Evolutionary conservation across 1,140 invertebrate species (phyloP), one percentile per base, ranked within the genome.

Genomic region (Neodiprion lecontei): DNA sequence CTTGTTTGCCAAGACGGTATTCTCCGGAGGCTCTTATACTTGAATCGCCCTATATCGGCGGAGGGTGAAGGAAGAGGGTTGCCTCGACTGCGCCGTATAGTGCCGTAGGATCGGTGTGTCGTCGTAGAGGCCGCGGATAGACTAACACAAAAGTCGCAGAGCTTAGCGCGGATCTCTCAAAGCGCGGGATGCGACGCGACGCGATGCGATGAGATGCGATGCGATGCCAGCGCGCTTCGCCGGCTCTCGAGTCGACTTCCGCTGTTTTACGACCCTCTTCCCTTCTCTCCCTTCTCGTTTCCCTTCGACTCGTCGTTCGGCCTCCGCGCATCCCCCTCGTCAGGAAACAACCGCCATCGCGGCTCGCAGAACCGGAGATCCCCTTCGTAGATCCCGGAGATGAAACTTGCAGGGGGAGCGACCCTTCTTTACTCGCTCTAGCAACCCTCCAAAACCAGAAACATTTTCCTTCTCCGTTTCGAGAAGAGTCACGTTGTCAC

Each of bases 221-320:
- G 28, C 28, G 28, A 40, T 40, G 28, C 28, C 67, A 69, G 11
- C 67, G 67, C 40, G 67, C 67, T 47, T 69, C 23, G 67, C 7
- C 28, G 5, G 28, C 40, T 47, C 70, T 47, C 70, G 70, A 49
- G 21, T 9, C 70, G 70, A 71, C 70, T 71, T 71, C 70, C 70
- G 70, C 17, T 48, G 70, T 71, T 71, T 71, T 71, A 71, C 28
- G 70, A 71, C 12, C 28, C 21, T 48, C 40, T 21, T 81, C 76
- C 73, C 70, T 70, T 53, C 69, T 67, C 71, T 74, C 74, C 70
- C 74, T 74, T 49, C 28, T 73, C 47, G 48, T 28, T 21, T 50
- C 69, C 53, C 61, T 69, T 75, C 50, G 53, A 67, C 61, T 70
- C 69, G 69, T 49, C 8, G 68, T n/a, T 17, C 67, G 40, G 10